Percentiles rank a stretch among this genome's conserved stretches.
phyloP scores from a whole-genome alignment of 2,113 vertebrate genomes.

The Bungarus multicinctus region DNA sequence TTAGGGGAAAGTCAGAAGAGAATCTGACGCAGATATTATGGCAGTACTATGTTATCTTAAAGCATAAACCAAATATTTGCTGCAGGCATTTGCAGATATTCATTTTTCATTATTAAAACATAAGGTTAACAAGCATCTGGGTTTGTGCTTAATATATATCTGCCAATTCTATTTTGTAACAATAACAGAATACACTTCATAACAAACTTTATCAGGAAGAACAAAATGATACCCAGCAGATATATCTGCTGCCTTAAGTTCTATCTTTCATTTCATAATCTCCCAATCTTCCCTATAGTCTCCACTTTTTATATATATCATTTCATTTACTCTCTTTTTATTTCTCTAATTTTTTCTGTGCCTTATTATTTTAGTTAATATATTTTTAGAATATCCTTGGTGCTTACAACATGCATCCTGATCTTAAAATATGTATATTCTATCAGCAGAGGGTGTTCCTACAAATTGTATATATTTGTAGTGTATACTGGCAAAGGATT shows the following conservation, averaged over 20 bases:
- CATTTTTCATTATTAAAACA: neutral
- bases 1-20: neutral
- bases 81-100: neutral
- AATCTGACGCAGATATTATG: neutral
- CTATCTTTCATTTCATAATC: neutral
- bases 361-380: constrained; percentile 1
- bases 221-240: neutral
- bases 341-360: neutral
- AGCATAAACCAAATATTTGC: neutral
- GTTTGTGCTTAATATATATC: neutral
- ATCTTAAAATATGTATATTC: neutral
- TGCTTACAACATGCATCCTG: constrained; percentile 29
- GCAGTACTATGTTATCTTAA: neutral
- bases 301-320: neutral
- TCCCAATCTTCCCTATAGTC: neutral
- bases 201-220: neutral
- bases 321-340: neutral
- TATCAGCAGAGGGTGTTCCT: constrained; percentile 29
- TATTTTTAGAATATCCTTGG: constrained; percentile 20
- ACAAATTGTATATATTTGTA: constrained; percentile 13
- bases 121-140: neutral
- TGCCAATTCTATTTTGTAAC: neutral
- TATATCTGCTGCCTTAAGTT: neutral
- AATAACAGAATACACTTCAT: neutral
- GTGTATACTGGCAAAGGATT: neutral